Base-by-base conservation (phyloP, 2,113 vertebrate species). In the Chlorodrepanis virens region DNA sequence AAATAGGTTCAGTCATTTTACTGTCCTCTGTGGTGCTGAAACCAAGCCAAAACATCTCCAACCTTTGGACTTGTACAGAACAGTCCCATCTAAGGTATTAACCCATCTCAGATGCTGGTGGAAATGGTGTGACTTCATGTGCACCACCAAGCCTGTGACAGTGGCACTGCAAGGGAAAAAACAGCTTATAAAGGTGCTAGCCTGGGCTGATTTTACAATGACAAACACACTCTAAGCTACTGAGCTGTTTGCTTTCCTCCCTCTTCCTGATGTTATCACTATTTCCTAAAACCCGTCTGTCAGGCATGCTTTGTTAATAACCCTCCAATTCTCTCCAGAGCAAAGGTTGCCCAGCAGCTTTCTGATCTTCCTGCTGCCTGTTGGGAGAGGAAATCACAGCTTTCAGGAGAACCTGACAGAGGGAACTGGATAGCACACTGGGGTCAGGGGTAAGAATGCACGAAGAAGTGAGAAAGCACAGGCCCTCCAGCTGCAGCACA, bases 271-370 rank as follows among this genome's bases (percentile, higher is more conserved):
- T 96, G 83, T 97, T 98, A 98, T 97, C 97, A 74, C 80, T 95
- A 93, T 97, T 98, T 98, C 97, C 97, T 96, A 98, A 97, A 91
- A 93, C 93, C 64, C 95, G 94, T 92, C 96, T 97, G 95, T 97
- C 97, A 97, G 76, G 89, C 94, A 76, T 79, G 94, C 93, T 95
- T 97, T 97, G 96, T 95, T 97, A 97, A 97, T 97, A 97, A 94
- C 87, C 94, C 87, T 94, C 65, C 75, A 81, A 93, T 84, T 91
- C 94, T 96, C 90, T 85, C 67, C 78, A 83, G 98, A 98, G 97
- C 98, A 98, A 98, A 98, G 98, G 98, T 98, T 97, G 97, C 92
- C 93, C 83, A 96, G 94, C 98, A 98, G 98, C 97, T 97, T 98
- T 98, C 98, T 97, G 96, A 93, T 97, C 96, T 98, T 98, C 98